Evolutionary conservation across 2,113 vertebrate species (phyloP), one percentile per base, ranked within the genome.

Genomic region (Paradoxurus hermaphroditus): DNA sequence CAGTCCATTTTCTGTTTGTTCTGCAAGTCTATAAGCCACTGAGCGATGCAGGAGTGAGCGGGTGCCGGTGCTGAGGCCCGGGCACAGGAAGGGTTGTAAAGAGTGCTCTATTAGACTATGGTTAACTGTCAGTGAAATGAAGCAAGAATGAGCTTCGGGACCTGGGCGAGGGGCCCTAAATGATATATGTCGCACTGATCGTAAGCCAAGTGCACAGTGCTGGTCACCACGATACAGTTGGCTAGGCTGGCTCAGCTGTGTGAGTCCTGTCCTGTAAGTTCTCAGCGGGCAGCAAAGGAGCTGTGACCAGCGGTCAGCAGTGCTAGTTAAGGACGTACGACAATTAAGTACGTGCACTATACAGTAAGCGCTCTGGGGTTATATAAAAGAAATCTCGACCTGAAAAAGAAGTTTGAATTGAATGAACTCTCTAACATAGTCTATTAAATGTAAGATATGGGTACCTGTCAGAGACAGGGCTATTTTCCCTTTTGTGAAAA

Each of bases 1-100:
- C 18, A 65, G 19, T n/a, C 14, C 86, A 89, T 86, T 72, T 90
- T 77, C 82, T 93, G 34, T 97, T 91, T 91, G 46, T 90, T 93
- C 23, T 15, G 59, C 82, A 84, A 82, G 94, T 79, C 59, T 78
- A 2, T 87, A 92, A 81, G 36, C 85, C 36, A 56, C 73, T 91
- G 23, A 89, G 7, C 12, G 68, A 53, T 15, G 36, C 1, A 86
- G 92, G 85, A 94, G 75, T 7, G 65, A 73, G 25, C 19, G 29
- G 75, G 77, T 68, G 81, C 15, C 27, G 34, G 23, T 51, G 75
- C 68, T 78, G 72, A 97, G 59, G 90, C 91, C 70, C 0, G 1
- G 65, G 82, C 73, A 93, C 59, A 94, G 87, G 90, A 72, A 82
- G 34, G 44, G 46, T 73, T 68, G 86, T 67, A 53, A 67, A 92